Evolutionary conservation across 2,113 vertebrate species (phyloP), one percentile per base, ranked within the genome.

Genomic region (Orcinus orca): DNA sequence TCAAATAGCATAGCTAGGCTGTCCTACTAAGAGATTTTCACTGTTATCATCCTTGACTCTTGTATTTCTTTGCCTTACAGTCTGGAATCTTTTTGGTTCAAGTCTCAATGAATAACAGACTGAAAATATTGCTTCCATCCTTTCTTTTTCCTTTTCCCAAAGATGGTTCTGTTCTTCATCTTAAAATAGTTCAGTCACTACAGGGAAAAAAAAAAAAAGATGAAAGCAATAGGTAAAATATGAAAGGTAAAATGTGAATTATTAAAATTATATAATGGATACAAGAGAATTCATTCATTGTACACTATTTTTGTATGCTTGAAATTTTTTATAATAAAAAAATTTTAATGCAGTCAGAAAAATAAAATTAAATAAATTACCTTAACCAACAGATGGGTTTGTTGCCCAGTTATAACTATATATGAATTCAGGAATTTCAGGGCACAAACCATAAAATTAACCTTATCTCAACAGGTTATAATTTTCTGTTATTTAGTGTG

Each of bases 401-500:
- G 8, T 71, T 73, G 33, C 63, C 44, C 44, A 79, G 20, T 84
- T 97, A 41, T 83, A 92, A 63, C 29, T 87, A 87, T 23, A 60
- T 67, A 80, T 41, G 60, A 70, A 90, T 81, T 95, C 8, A 85
- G 18, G 14, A 68, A 88, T 91, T 93, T 87, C 65, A 73, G 83
- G 76, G 36, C 8, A 83, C 15, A 65, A n/a, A 87, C 55, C 93
- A 9, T 90, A 87, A 82, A 95, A 55, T 20, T 85, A 50, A 90
- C 20, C 21, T 88, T 77, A 82, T 81, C 25, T 77, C 33, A 82
- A 31, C 13, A 94, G 29, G 18, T 41, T 85, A 36, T 94, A 92
- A 73, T 94, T 94, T 95, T 88, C 38, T 87, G 71, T 84, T 88
- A 79, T 86, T 76, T 87, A 88, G 36, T 81, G 29, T 74, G 21